These are phyloP conservation scores for Leuctra nigra DNA, from an alignment of 2,888 invertebrate genomes.

Conservation along the genomic window DNA sequence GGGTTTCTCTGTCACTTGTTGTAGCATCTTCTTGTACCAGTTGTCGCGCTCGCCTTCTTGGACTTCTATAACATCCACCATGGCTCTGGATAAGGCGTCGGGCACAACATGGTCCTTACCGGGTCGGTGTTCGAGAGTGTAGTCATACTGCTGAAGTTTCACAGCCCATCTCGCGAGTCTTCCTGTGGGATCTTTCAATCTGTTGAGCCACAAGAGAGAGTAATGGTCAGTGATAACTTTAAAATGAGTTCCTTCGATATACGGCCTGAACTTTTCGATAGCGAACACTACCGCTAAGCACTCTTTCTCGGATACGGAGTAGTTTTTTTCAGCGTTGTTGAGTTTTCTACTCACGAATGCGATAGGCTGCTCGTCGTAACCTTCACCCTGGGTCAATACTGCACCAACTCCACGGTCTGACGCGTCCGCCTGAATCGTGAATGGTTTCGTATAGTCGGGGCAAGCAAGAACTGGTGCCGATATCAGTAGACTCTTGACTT, in stretches of 20 bases:
- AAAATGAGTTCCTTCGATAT: slow-evolving; percentile 31
- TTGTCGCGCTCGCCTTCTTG: not conserved
- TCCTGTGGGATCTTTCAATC: slow-evolving; percentile 29
- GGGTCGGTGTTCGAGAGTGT: slow-evolving; percentile 31
- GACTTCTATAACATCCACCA: not conserved
- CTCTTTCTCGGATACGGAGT: slow-evolving; percentile 30
- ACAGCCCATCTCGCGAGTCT: slow-evolving; percentile 31
- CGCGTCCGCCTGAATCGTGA: slow-evolving; percentile 29
- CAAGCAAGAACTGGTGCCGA: slow-evolving; percentile 16
- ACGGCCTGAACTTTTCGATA: slow-evolving; percentile 29
- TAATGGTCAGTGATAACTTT: slow-evolving; percentile 32
- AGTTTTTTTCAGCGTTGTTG: slow-evolving; percentile 28
- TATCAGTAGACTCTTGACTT: not conserved
- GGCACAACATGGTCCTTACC: slow-evolving; percentile 32
- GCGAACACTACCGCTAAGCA: slow-evolving; percentile 31
- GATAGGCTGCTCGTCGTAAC: slow-evolving; percentile 28
- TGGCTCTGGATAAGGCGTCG: slow-evolving; percentile 30
- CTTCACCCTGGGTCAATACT: slow-evolving; percentile 29
- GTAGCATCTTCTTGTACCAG: slow-evolving; percentile 3
- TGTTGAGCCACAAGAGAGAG: slow-evolving; percentile 30
- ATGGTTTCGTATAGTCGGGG: slow-evolving; percentile 20
- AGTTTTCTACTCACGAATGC: slow-evolving; percentile 31
- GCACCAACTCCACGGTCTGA: slow-evolving; percentile 27
- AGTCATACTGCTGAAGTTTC: slow-evolving; percentile 26
- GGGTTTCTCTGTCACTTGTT: not conserved